Conservation (phyloP, 2,797 vertebrate genomes). For the Sus cebifrons region DNA sequence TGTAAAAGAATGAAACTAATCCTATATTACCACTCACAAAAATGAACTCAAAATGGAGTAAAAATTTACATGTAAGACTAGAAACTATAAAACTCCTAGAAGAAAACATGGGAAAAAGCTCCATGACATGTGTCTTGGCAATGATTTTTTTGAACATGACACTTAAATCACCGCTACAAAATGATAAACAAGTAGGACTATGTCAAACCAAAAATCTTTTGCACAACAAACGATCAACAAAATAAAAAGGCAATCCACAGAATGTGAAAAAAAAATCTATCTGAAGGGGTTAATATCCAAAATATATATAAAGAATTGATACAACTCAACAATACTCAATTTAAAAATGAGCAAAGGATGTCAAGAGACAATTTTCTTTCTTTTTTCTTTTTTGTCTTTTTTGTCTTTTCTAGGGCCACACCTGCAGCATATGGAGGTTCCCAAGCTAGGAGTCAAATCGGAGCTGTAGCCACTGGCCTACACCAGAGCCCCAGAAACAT, state of each 20-base stretch:
- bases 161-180: neutral
- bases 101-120: neutral
- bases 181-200: neutral
- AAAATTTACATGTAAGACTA: slow-evolving; percentile 4
- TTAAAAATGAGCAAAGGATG: neutral
- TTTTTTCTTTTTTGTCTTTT: no score
- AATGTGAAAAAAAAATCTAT: neutral
- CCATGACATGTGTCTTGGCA: neutral
- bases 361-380: neutral
- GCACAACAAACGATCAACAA: neutral
- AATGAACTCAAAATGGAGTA: neutral
- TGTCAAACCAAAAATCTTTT: neutral
- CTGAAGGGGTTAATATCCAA: neutral
- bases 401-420: no score
- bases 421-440: no score
- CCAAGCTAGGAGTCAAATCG: no score
- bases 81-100: neutral
- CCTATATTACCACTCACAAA: neutral
- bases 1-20: neutral
- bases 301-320: neutral
- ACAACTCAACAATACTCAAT: neutral
- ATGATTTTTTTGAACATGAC: neutral
- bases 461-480: no score
- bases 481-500: no score
- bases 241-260: neutral